Conservation (phyloP, 2,797 vertebrate species). For the Muraenolepis orangiensis region DNA sequence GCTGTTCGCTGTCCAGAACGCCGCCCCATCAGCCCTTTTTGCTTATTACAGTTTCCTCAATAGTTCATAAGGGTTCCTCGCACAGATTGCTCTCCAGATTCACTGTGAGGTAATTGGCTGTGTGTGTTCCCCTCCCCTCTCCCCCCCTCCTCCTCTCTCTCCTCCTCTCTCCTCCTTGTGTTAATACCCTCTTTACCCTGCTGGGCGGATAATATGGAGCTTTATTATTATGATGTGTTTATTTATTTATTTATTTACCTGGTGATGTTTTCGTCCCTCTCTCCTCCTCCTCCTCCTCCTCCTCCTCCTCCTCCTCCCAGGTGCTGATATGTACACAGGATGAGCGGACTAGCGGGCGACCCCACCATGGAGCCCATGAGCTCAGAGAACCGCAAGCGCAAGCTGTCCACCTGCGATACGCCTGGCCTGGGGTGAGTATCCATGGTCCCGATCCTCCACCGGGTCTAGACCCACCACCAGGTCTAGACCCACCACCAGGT, state of each 20-base stretch:
- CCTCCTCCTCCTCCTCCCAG: no score
- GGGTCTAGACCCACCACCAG: no score
- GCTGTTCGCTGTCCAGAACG: conserved; percentile 33
- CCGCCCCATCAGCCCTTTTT: conserved; percentile 24
- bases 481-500: no score
- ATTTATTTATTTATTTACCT: neutral
- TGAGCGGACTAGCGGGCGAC: conserved; percentile 88
- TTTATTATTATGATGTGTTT: neutral
- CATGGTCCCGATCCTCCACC: no score
- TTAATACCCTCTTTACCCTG: conserved; percentile 25
- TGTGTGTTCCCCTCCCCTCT: conserved; percentile 29
- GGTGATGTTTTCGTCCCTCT: no score
- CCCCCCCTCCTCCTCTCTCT: no score
- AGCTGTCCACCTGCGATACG: conserved; percentile 84
- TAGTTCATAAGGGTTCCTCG: conserved; percentile 33
- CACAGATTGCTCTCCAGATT: conserved; percentile 28
- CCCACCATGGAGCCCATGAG: conserved; percentile 86
- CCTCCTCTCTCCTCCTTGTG: conserved; percentile 1
- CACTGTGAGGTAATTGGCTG: conserved; percentile 1
- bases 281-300: no score
- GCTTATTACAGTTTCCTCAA: conserved; percentile 23
- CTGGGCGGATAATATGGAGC: neutral
- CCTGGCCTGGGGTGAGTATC: conserved; percentile 83
- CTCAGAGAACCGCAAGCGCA: conserved; percentile 86
- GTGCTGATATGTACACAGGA: conserved; percentile 83